phyloP scores from a whole-genome alignment of 2,888 invertebrate genomes.

The Mesopsocus fuscifrons region DNA sequence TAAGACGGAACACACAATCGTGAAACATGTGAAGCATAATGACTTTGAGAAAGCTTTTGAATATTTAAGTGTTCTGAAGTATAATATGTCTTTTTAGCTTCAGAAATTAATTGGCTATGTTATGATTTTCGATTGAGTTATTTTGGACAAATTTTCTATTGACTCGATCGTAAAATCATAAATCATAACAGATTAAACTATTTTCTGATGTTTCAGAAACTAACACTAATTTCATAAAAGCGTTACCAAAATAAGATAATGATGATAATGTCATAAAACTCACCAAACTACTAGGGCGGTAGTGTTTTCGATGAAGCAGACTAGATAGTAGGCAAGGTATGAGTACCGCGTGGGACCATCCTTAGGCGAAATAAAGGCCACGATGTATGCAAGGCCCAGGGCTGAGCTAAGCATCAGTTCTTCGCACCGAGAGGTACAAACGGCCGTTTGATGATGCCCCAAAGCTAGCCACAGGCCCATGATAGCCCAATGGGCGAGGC shows the following conservation, averaged over 20 bases:
- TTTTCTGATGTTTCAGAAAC: no score
- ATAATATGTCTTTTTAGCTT: no score
- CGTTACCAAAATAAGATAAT: no score
- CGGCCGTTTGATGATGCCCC: constrained; percentile 26
- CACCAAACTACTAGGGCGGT: constrained; percentile 28
- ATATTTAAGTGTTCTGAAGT: constrained; percentile 3
- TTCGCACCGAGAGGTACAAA: constrained; percentile 27
- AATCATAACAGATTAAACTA: no score
- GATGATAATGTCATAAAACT: no score
- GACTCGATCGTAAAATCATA: no score
- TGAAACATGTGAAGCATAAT: no score
- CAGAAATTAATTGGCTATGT: no score
- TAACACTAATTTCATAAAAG: no score
- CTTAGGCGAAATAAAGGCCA: constrained; percentile 37
- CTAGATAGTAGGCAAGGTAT: constrained; percentile 28
- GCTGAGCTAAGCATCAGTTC: constrained; percentile 30
- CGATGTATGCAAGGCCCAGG: constrained; percentile 36
- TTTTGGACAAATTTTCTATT: no score
- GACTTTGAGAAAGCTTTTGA: constrained; percentile 1
- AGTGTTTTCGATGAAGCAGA: constrained; percentile 30
- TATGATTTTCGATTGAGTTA: no score
- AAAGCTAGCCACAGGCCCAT: constrained; percentile 35
- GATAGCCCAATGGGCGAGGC: constrained; percentile 32
- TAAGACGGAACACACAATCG: no score
- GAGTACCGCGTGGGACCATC: constrained; percentile 36